These are phyloP conservation scores for Eudyptes chrysolophus DNA, from an alignment of 2,113 vertebrate species.

Conservation along the genomic window DNA sequence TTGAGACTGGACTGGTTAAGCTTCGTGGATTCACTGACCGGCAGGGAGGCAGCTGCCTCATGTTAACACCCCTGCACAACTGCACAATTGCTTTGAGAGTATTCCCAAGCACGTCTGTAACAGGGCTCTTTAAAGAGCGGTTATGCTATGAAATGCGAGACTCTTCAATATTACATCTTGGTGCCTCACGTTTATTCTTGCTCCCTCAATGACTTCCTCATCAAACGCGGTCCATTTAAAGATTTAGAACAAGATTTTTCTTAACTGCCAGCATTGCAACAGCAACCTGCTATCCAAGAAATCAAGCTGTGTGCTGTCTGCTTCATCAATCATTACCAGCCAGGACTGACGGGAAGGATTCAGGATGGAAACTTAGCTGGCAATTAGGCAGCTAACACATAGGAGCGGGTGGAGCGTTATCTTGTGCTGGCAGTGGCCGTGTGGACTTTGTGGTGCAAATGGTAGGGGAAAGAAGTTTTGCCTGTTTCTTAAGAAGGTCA, in stretches of 20 bases:
- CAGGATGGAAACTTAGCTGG: neutral
- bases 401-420: fast-evolving
- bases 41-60: neutral
- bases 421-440: neutral
- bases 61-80: neutral
- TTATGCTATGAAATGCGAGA: neutral
- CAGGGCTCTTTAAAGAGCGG: neutral
- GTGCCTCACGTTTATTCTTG: neutral
- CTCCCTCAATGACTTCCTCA: neutral
- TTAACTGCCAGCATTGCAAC: neutral
- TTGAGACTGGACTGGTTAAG: neutral
- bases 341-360: neutral
- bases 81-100: neutral
- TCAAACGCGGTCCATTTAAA: neutral
- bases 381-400: neutral
- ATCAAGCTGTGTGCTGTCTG: conserved; percentile 21
- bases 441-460: neutral
- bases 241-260: neutral
- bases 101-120: neutral
- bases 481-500: neutral
- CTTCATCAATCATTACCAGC: neutral
- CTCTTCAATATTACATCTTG: neutral
- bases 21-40: fast-evolving
- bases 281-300: conserved; percentile 1
- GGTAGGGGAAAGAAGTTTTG: neutral